These are phyloP conservation scores for Ernsta delagoae DNA, from an alignment of 2,888 invertebrate genomes.

Conservation along the genomic window DNA sequence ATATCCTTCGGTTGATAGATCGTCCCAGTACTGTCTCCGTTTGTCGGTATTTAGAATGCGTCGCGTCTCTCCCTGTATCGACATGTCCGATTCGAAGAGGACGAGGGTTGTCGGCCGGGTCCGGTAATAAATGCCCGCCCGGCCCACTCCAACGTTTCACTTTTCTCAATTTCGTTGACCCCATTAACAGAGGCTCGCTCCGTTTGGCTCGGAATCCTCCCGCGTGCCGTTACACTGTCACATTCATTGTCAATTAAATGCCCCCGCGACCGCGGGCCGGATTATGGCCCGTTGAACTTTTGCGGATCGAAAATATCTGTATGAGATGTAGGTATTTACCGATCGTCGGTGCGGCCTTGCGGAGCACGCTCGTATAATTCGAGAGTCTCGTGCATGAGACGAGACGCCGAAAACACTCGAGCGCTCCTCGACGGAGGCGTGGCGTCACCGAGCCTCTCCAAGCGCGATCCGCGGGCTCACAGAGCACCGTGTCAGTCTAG, in stretches of 20 bases:
- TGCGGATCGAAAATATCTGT: slow-evolving; percentile 50
- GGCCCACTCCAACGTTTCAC: slow-evolving; percentile 67
- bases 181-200: slow-evolving; percentile 70
- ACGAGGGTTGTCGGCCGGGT: slow-evolving; percentile 55
- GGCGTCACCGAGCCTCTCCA: slow-evolving; percentile 52
- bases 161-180: slow-evolving; percentile 80
- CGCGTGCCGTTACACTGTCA: slow-evolving; percentile 60
- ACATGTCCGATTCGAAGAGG: slow-evolving; percentile 50
- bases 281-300: slow-evolving; percentile 55
- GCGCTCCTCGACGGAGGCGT: slow-evolving; percentile 43
- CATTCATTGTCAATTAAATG: slow-evolving; percentile 74
- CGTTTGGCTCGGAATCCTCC: slow-evolving; percentile 58
- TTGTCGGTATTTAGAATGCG: slow-evolving; percentile 49
- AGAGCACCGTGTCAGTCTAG: slow-evolving; percentile 64
- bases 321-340: slow-evolving; percentile 53
- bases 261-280: slow-evolving; percentile 55
- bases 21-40: slow-evolving; percentile 46
- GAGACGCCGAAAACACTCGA: slow-evolving; percentile 54
- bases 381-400: slow-evolving; percentile 42
- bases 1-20: slow-evolving; percentile 44
- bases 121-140: slow-evolving; percentile 62
- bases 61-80: slow-evolving; percentile 49
- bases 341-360: slow-evolving; percentile 44
- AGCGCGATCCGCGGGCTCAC: slow-evolving; percentile 49
- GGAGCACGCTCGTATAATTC: slow-evolving; percentile 42